Conservation (phyloP, 1,140 invertebrate species). For the Belonocnema kinseyi region DNA sequence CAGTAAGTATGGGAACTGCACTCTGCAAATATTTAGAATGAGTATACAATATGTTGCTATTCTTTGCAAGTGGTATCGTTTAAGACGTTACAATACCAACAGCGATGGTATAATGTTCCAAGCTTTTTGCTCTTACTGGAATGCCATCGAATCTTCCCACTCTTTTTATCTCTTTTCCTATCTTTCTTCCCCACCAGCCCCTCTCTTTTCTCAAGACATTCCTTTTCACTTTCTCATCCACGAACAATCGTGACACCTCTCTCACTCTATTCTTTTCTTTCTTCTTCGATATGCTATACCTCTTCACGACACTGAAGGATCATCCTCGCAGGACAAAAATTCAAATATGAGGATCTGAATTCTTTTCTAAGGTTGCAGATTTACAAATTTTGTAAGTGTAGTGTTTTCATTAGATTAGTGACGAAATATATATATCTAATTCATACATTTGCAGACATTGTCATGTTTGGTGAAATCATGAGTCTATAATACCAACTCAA, state of each 20-base stretch:
- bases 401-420: too few species aligned
- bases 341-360: too few species aligned
- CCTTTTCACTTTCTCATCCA: constrained; percentile 34
- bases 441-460: too few species aligned
- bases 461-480: too few species aligned
- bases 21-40: constrained; percentile 39
- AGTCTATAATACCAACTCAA: too few species aligned
- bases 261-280: constrained; percentile 8
- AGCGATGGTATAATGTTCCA: constrained; percentile 56
- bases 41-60: constrained; percentile 45
- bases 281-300: too few species aligned
- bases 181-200: constrained; percentile 50
- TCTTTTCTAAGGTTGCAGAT: too few species aligned
- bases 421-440: too few species aligned
- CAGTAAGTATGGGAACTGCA: constrained; percentile 25
- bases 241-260: constrained; percentile 36
- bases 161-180: constrained; percentile 50
- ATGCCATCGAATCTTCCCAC: constrained; percentile 59
- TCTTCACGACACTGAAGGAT: too few species aligned
- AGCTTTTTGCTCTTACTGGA: constrained; percentile 62
- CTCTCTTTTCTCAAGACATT: constrained; percentile 38
- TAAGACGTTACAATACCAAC: constrained; percentile 63
- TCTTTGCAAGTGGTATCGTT: constrained; percentile 54
- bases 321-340: too few species aligned
- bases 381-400: too few species aligned